Conservation (phyloP, 2,888 invertebrate species). For the Baronia brevicornis region DNA sequence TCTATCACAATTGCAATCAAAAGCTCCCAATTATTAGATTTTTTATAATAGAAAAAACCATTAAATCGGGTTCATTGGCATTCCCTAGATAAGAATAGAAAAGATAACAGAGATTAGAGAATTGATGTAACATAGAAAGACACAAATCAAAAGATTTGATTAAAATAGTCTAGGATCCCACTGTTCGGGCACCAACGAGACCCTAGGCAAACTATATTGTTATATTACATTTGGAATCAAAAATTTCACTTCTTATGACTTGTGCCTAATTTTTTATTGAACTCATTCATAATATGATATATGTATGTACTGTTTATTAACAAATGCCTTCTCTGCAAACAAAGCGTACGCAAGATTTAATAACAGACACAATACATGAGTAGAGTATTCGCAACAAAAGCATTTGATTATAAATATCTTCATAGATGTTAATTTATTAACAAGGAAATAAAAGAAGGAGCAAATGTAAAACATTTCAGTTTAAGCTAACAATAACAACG, state of each 20-base stretch:
- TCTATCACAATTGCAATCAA: conserved; percentile 15
- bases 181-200: conserved; percentile 51
- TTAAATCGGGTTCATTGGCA: conserved; percentile 47
- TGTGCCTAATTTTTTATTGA: no score
- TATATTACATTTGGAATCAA: no score
- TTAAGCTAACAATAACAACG: no score
- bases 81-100: conserved; percentile 18
- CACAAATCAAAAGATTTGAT: conserved; percentile 8
- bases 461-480: conserved; percentile 13
- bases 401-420: conserved; percentile 33
- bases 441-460: conserved; percentile 14
- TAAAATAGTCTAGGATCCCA: conserved; percentile 23
- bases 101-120: conserved; percentile 3
- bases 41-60: conserved; percentile 59
- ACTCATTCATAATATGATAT: no score
- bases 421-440: conserved; percentile 14
- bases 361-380: conserved; percentile 14
- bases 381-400: conserved; percentile 46
- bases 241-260: no score
- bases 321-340: conserved; percentile 5
- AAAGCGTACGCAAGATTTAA: conserved; percentile 14
- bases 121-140: conserved; percentile 1
- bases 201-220: conserved; percentile 20
- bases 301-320: no score
- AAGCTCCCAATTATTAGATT: conserved; percentile 55